Base-by-base conservation (phyloP, 2,113 vertebrate species). In the Ammospiza caudacuta region DNA sequence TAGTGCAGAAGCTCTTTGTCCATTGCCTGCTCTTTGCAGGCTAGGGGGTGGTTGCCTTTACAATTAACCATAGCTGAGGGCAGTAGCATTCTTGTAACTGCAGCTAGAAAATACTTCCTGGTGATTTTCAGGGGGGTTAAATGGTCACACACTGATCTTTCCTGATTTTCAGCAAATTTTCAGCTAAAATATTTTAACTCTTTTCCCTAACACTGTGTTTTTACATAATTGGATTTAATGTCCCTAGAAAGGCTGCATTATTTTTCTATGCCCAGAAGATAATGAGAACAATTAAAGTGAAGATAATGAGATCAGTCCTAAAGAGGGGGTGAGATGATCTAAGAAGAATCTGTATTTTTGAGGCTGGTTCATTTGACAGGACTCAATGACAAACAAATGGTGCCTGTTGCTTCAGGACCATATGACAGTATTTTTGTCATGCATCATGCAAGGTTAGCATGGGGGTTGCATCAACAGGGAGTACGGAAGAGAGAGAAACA, bases 141-240 rank as follows among this genome's bases (percentile, higher is more conserved):
- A 59, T 68, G 68, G 57, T 59, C 43, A n/a, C 33, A 63, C 23
- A 27, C 18, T 83, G 77, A 94, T 91, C 78, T 92, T 93, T 95
- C 76, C 82, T 75, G 82, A 84, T 96, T 97, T 87, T 78, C 87
- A 94, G 82, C 51, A 44, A 52, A 89, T 78, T 90, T 52, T 82
- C 73, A 67, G 27, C 44, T 20, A 23, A 93, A 87, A 70, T 59
- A 59, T 70, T 89, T 51, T 25, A 47, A 66, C 61, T 87, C 13
- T 93, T 93, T 90, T 79, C 25, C 54, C 51, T 46, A 73, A 27
- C 18, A 10, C 20, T 54, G 21, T 58, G 23, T 76, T 83, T 91
- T 57, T 39, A 51, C 12, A 19, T 83, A 81, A 83, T 73, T 72
- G 14, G 21, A 59, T 86, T 66, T 92, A 70, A 75, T 31, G 43